These are phyloP conservation scores for Temnothorax longispinosus DNA, from an alignment of 1,140 invertebrate genomes.

Conservation along the genomic window DNA sequence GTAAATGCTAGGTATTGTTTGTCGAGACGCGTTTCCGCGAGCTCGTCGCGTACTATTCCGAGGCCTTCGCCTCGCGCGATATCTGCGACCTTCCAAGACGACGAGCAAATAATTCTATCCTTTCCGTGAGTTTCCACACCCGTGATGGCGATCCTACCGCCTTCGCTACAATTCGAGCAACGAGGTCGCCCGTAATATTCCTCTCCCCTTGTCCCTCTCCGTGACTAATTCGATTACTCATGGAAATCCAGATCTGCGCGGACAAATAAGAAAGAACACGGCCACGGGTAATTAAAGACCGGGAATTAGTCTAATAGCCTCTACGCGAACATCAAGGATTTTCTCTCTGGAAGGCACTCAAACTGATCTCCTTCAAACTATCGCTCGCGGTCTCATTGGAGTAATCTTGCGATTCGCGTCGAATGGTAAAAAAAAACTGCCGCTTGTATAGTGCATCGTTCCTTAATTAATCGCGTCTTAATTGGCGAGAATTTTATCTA, in stretches of 20 bases:
- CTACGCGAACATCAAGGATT: constrained; percentile 33
- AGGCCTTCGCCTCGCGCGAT: neutral
- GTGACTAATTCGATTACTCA: constrained; percentile 67
- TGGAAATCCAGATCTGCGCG: constrained; percentile 59
- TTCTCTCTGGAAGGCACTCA: neutral
- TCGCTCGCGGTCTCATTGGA: neutral
- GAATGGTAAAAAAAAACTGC: neutral
- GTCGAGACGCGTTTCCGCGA: neutral
- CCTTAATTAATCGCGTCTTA: neutral
- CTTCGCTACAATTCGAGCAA: constrained; percentile 38
- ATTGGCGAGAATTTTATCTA: neutral
- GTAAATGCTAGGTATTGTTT: neutral
- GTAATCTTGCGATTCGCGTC: neutral
- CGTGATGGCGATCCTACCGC: neutral
- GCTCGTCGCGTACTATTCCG: neutral
- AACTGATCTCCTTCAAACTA: neutral
- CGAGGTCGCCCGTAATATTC: constrained; percentile 5
- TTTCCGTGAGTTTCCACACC: constrained; percentile 9
- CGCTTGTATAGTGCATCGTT: neutral
- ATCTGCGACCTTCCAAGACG: constrained; percentile 1
- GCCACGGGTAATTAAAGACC: constrained; percentile 45
- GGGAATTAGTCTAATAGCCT: neutral
- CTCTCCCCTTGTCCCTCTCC: neutral
- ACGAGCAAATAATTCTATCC: constrained; percentile 1
- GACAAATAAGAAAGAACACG: constrained; percentile 49